Percentiles rank a stretch among this genome's conserved stretches.
Conservation (phyloP, 2,888 invertebrate genomes). For the Gortyna flavago region DNA sequence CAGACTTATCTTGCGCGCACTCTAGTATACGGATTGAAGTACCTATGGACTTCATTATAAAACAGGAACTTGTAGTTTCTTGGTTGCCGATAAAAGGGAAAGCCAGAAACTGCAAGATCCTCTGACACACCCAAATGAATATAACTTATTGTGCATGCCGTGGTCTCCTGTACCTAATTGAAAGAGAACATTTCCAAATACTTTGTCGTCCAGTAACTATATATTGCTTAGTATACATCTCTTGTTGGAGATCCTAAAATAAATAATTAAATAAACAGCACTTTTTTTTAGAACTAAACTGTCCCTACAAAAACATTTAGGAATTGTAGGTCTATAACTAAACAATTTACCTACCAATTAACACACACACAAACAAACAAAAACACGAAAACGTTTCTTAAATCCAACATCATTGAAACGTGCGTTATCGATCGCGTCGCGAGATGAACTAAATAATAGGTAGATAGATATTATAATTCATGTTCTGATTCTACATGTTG, state of each 20-base stretch:
- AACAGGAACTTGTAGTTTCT: neutral
- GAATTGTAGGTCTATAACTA: neutral
- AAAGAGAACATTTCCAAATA: too few relatives aligned
- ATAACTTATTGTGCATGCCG: too few relatives aligned
- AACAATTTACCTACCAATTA: slow-evolving; percentile 47
- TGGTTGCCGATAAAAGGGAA: neutral
- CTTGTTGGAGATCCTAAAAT: too few relatives aligned
- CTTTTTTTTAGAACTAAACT: neutral
- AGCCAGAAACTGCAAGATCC: neutral
- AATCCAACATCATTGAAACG: slow-evolving; percentile 36
- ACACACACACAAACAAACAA: slow-evolving; percentile 54
- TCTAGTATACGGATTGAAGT: neutral
- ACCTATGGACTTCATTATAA: too few relatives aligned
- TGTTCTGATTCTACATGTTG: neutral
- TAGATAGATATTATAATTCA: neutral
- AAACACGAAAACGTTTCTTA: slow-evolving; percentile 42
- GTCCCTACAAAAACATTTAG: neutral
- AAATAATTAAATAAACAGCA: accelerated
- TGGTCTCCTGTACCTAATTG: too few relatives aligned
- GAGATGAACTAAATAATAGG: slow-evolving; percentile 51
- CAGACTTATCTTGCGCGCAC: too few relatives aligned
- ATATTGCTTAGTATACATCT: too few relatives aligned
- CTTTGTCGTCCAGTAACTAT: too few relatives aligned
- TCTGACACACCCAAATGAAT: neutral
- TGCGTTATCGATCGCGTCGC: neutral